Evolutionary conservation across 2,888 invertebrate genomes (phyloP).

Genomic region (Noctuana brunneofusca): DNA sequence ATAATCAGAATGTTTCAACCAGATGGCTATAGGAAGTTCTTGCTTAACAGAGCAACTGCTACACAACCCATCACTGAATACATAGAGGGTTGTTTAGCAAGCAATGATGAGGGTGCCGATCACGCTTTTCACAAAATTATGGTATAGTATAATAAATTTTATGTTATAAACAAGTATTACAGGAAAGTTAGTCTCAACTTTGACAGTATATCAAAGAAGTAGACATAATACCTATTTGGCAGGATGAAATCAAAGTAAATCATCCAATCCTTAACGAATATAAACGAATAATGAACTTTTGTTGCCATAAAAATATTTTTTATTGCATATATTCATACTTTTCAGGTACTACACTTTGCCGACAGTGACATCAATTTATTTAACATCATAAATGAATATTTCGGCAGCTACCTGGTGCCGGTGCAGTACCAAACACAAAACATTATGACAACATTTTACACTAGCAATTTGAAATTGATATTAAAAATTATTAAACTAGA

Average conservation of each 20-base stretch:
- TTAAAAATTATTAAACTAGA: constrained; percentile 63
- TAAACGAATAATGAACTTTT: too few species aligned
- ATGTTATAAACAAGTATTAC: neutral
- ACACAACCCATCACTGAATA: constrained; percentile 50
- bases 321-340: constrained; percentile 30
- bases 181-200: too few species aligned
- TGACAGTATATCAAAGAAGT: too few species aligned
- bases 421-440: constrained; percentile 52
- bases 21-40: constrained; percentile 89
- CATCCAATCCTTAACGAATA: too few species aligned
- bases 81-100: constrained; percentile 59
- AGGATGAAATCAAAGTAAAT: too few species aligned
- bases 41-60: constrained; percentile 84
- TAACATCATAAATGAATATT: constrained; percentile 58
- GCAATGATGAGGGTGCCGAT: constrained; percentile 57
- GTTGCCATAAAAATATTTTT: neutral
- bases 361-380: constrained; percentile 52
- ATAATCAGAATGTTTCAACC: constrained; percentile 46
- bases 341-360: constrained; percentile 69
- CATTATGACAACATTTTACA: constrained; percentile 62
- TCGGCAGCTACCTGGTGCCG: constrained; percentile 55
- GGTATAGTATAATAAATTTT: constrained; percentile 48
- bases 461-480: constrained; percentile 60
- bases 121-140: constrained; percentile 71
- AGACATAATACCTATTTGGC: too few species aligned